Conservation (phyloP, 2,113 vertebrate genomes). For the human (Homo sapiens) region DNA sequence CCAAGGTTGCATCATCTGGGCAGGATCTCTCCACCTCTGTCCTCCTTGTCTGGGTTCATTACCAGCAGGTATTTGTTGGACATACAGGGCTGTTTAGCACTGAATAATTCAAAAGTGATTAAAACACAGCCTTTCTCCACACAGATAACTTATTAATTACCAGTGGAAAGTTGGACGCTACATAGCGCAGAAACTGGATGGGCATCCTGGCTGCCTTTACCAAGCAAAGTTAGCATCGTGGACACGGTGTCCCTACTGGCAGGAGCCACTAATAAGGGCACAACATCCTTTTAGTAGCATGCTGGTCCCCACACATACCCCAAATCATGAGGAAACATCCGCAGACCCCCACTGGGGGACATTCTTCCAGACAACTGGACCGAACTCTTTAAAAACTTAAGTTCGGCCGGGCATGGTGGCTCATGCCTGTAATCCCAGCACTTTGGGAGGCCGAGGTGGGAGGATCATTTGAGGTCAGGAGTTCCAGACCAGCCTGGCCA, state of each 20-base stretch:
- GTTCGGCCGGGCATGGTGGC: accelerated
- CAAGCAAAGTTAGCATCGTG: neutral
- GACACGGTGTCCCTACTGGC: neutral
- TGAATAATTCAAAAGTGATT: neutral
- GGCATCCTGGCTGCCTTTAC: neutral
- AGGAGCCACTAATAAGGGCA: neutral
- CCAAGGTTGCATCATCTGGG: too few species aligned
- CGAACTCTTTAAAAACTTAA: neutral
- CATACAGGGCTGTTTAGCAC: neutral
- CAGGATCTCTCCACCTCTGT: too few species aligned
- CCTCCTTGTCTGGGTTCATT: neutral
- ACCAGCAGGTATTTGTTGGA: neutral
- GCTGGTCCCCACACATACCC: neutral
- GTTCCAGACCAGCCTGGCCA: too few species aligned
- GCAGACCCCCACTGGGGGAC: neutral
- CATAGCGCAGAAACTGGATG: neutral
- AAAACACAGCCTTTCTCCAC: neutral
- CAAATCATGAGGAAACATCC: neutral
- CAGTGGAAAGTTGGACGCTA: neutral
- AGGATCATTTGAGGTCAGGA: too few species aligned
- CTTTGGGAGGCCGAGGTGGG: too few species aligned
- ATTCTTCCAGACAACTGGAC: neutral
- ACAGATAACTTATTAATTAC: neutral
- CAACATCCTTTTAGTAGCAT: neutral
- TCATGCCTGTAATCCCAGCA: neutral